Evolutionary conservation across 2,113 vertebrate species (phyloP).

Genomic region (Panurus biarmicus): DNA sequence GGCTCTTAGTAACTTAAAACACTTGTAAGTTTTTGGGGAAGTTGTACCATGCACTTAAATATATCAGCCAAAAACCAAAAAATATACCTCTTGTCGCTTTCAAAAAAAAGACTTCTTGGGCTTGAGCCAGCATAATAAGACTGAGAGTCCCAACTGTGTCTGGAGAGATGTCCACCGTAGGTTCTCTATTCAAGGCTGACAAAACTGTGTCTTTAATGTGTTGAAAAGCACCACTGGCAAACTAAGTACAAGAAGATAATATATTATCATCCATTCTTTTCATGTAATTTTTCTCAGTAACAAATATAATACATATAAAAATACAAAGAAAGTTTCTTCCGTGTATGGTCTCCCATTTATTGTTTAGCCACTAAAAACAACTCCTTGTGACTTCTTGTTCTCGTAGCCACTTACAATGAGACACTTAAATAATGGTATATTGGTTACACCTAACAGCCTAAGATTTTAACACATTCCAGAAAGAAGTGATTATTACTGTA

Average conservation of each 20-base stretch:
- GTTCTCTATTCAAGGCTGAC: slow-evolving; percentile 89
- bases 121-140: slow-evolving; percentile 96
- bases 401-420: not conserved
- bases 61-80: not conserved
- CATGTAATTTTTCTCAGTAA: not conserved
- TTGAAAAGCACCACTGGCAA: slow-evolving; percentile 92
- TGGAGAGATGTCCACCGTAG: slow-evolving; percentile 95
- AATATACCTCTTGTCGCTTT: slow-evolving; percentile 92
- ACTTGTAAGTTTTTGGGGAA: not conserved
- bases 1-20: not conserved
- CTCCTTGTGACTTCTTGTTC: not conserved
- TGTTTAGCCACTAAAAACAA: not conserved
- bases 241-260: slow-evolving; percentile 61
- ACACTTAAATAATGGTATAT: not conserved
- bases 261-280: not conserved
- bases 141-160: slow-evolving; percentile 92
- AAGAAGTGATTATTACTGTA: not conserved
- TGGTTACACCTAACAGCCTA: not conserved
- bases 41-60: not conserved
- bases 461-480: not conserved
- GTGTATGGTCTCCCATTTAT: not conserved
- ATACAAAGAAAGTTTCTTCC: not conserved
- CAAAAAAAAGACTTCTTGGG: slow-evolving; percentile 97
- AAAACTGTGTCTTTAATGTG: slow-evolving; percentile 98
- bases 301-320: not conserved